Evolutionary conservation across 2,888 invertebrate species (phyloP), one percentile per base, ranked within the genome.

Genomic region (Odontomyia ornata): DNA sequence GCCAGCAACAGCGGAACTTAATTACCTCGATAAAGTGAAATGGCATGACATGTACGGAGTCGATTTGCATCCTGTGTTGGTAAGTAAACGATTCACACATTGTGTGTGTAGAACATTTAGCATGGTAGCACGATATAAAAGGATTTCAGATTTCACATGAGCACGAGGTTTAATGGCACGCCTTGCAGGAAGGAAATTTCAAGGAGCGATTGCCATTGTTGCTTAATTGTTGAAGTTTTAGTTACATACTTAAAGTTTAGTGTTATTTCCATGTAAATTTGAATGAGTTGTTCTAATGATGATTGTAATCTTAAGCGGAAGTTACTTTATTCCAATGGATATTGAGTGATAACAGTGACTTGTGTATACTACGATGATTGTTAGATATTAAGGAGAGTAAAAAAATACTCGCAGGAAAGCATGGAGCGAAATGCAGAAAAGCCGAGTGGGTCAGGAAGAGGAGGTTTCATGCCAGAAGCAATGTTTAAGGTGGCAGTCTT

Each of bases 31-130:
- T 88, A 96, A 97, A 90, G 96, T 97, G 82, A 98, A 98, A 90
- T 98, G 98, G 98, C 90, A 98, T 83, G 98, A 98, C 87, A 96
- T 98, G 95, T 98, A 98, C 85, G 98, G 98, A 72, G 97, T 98
- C 69, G 98, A 98, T 89, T 90, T 98, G 82, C 98, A 98, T 89
- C 97, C 97, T 73, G 98, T 98, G 79, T 88, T 97, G 92, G 97
- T 97, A 89, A 90, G 91, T 88, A 7, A 23, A 18, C 13, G 60
- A 60, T n/a, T 60, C 25, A 52, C 60, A 13, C 60, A 11, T 13
- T 23, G 25, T 25, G 23, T 5, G 52, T 15, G 7, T 15, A 52
- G 52, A 7, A 52, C 52, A 13, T 18, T 13, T 15, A 52, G n/a
- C 4, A 0, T 52, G 15, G 13, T 52, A 15, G 52, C 4, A 18